phyloP scores from a whole-genome alignment of 1,140 invertebrate genomes.

The Drosophila pachea region DNA sequence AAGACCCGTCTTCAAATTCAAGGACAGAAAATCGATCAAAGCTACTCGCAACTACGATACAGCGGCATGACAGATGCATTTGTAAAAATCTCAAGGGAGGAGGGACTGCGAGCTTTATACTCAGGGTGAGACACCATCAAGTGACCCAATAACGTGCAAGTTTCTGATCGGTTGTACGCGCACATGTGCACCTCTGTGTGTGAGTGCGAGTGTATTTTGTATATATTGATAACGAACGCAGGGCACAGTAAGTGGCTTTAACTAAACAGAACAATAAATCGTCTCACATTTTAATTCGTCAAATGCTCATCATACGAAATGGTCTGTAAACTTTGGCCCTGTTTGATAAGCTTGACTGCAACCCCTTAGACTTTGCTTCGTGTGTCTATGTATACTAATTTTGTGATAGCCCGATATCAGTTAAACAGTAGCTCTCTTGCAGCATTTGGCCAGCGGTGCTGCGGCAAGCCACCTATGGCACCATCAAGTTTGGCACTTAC shows the following conservation, averaged over 20 bases:
- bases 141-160: constrained; percentile 44
- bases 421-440: constrained; percentile 26
- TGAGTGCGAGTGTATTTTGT: neutral
- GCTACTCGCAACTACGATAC: constrained; percentile 88
- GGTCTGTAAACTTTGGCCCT: constrained; percentile 52
- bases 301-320: constrained; percentile 21
- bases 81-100: constrained; percentile 88
- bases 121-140: constrained; percentile 84
- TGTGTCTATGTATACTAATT: neutral
- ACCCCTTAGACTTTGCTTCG: constrained; percentile 52
- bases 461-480: constrained; percentile 96
- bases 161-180: too few species aligned
- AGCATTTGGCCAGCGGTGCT: constrained; percentile 95
- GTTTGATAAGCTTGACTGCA: constrained; percentile 37
- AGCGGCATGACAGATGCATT: constrained; percentile 95
- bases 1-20: constrained; percentile 98
- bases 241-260: neutral
- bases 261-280: constrained; percentile 3
- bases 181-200: neutral
- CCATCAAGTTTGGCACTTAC: constrained; percentile 97
- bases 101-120: constrained; percentile 89
- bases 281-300: constrained; percentile 38
- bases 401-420: constrained; percentile 22
- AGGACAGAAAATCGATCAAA: constrained; percentile 90
- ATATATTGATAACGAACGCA: constrained; percentile 39